Conservation (phyloP, 2,113 vertebrate species). For the Centropus bengalensis region DNA sequence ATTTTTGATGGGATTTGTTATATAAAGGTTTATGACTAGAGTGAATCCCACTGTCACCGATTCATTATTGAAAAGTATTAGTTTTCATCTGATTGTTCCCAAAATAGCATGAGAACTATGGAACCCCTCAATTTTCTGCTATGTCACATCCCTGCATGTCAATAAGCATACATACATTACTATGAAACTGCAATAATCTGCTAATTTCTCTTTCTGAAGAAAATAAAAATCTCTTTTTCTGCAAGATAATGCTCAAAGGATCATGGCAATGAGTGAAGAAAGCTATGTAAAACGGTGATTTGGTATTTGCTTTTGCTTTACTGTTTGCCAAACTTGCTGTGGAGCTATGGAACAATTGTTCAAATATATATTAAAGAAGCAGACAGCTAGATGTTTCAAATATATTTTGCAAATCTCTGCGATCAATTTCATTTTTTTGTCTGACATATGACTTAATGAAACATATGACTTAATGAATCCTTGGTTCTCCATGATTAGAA, state of each 20-base stretch:
- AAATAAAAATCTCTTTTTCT: background rate
- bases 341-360: background rate
- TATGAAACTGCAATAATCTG: background rate
- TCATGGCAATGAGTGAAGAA: background rate
- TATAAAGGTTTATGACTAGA: background rate
- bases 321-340: background rate
- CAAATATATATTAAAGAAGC: conserved; percentile 44
- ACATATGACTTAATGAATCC: conserved; percentile 9
- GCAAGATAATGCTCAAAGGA: background rate
- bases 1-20: background rate
- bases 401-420: conserved; percentile 28
- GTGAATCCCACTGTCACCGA: background rate
- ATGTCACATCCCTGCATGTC: background rate
- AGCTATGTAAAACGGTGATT: background rate
- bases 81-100: background rate
- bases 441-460: too few relatives aligned
- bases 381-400: background rate
- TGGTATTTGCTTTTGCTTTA: background rate
- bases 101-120: background rate
- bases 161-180: background rate
- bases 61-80: background rate
- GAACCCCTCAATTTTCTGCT: background rate
- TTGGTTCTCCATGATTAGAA: background rate
- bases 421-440: background rate
- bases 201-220: conserved; percentile 6